Evolutionary conservation across 2,113 vertebrate genomes (phyloP).

Genomic region (Accipiter cooperii): DNA sequence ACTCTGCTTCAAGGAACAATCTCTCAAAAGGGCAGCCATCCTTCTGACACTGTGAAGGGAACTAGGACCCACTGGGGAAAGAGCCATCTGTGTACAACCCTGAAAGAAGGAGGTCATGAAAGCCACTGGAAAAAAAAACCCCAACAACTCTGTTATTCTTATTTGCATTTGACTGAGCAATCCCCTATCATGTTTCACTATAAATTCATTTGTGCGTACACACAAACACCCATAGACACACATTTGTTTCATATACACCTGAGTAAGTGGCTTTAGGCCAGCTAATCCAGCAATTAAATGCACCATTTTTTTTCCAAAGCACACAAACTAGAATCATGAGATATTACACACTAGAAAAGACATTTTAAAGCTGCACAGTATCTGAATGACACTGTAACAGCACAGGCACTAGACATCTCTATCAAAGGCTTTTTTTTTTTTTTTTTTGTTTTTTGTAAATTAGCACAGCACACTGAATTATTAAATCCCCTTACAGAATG

Average conservation of each 20-base stretch:
- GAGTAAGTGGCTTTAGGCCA: neutral
- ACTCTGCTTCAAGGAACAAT: neutral
- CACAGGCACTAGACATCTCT: neutral
- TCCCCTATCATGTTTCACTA: neutral
- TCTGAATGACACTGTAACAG: neutral
- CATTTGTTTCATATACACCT: neutral
- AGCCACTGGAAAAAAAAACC: neutral
- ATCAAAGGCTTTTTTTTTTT: neutral
- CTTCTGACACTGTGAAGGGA: neutral
- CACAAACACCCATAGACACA: neutral
- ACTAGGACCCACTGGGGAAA: neutral
- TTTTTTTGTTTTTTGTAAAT: neutral
- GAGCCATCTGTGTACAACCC: neutral
- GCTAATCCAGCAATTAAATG: neutral
- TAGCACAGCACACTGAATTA: slow-evolving; percentile 14
- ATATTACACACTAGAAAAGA: neutral
- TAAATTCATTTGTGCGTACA: neutral
- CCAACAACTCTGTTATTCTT: neutral
- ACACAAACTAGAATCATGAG: neutral
- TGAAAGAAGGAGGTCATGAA: neutral
- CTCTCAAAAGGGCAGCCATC: neutral
- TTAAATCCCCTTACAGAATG: neutral
- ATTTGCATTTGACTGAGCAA: neutral
- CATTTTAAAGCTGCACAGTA: neutral
- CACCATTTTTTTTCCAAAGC: neutral